A percentile compares a stretch with the other conserved stretches of the same genome.
These are phyloP conservation scores for Spheniscus mendiculus DNA, from an alignment of 2,113 vertebrate genomes.

Conservation along the genomic window DNA sequence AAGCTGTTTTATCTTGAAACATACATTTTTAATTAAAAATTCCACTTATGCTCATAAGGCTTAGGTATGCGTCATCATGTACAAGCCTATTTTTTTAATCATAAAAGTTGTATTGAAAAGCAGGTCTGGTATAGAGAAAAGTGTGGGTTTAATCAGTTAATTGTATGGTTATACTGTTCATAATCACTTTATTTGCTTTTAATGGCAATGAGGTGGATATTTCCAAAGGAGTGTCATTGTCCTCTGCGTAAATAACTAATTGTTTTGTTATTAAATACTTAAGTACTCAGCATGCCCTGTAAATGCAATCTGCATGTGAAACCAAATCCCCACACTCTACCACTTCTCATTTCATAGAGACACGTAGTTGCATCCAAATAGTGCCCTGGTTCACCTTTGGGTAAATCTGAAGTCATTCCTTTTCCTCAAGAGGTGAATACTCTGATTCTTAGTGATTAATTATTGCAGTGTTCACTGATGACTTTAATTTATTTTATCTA, in stretches of 20 bases:
- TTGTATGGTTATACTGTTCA: slow-evolving; percentile 22
- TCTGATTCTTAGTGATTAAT: background rate
- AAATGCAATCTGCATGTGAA: slow-evolving; percentile 1
- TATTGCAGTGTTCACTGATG: background rate
- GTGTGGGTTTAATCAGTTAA: slow-evolving; percentile 58
- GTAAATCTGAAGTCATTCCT: background rate
- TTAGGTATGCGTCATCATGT: background rate
- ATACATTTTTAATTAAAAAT: slow-evolving; percentile 53
- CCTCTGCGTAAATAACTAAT: slow-evolving; percentile 44
- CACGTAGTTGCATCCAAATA: background rate
- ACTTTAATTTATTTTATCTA: background rate
- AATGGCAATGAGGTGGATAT: slow-evolving; percentile 54
- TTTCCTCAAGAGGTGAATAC: background rate
- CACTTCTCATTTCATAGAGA: background rate
- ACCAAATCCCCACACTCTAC: background rate
- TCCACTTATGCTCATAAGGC: slow-evolving; percentile 25
- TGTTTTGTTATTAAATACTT: slow-evolving; percentile 55
- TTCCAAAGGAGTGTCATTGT: slow-evolving; percentile 50
- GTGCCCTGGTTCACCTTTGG: background rate
- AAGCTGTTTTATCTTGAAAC: slow-evolving; percentile 26
- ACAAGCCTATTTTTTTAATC: slow-evolving; percentile 31
- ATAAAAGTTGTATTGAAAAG: background rate
- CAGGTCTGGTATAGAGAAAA: background rate
- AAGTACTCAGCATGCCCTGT: slow-evolving; percentile 29
- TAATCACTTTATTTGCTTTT: slow-evolving; percentile 65